A percentile compares a stretch with the other conserved stretches of the same genome.
phyloP scores from a whole-genome alignment of 92 coral and sea anemone species.

The Parazoanthus swiftii region DNA sequence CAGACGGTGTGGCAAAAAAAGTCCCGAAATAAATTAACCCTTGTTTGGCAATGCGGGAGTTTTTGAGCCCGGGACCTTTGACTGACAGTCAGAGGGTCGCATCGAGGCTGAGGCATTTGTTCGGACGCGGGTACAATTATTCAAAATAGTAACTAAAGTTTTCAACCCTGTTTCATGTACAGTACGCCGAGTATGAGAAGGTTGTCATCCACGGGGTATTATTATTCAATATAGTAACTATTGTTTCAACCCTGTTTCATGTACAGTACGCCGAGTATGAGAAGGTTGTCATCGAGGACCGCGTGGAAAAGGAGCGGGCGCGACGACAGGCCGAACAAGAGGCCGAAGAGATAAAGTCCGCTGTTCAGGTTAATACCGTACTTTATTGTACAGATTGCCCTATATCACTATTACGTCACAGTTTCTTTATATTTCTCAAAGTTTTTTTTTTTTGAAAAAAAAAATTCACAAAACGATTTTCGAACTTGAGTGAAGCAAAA shows the following conservation, averaged over 20 bases:
- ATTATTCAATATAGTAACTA: too few relatives aligned
- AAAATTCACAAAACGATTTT: background rate
- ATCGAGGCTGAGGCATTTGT: too few relatives aligned
- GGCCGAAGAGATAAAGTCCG: conserved; percentile 87
- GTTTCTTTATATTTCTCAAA: too few relatives aligned
- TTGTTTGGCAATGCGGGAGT: too few relatives aligned
- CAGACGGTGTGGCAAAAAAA: too few relatives aligned
- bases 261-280: conserved; percentile 94
- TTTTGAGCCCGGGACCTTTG: too few relatives aligned
- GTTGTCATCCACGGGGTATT: conserved; percentile 66
- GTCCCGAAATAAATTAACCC: too few relatives aligned
- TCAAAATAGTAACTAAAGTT: background rate
- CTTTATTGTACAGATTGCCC: background rate
- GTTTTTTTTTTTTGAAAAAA: background rate
- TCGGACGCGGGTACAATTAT: too few relatives aligned
- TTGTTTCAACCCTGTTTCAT: background rate
- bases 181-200: conserved; percentile 98
- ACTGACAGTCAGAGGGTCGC: too few relatives aligned
- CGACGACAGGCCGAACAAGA: conserved; percentile 96
- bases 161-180: background rate
- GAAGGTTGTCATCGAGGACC: conserved; percentile 97
- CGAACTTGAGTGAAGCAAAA: too few relatives aligned
- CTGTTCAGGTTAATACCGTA: conserved; percentile 60
- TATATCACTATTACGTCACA: background rate
- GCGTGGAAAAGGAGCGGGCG: conserved; percentile 92